Conservation (phyloP, 92 coral and sea anemone genomes). For the Montipora capitata region DNA sequence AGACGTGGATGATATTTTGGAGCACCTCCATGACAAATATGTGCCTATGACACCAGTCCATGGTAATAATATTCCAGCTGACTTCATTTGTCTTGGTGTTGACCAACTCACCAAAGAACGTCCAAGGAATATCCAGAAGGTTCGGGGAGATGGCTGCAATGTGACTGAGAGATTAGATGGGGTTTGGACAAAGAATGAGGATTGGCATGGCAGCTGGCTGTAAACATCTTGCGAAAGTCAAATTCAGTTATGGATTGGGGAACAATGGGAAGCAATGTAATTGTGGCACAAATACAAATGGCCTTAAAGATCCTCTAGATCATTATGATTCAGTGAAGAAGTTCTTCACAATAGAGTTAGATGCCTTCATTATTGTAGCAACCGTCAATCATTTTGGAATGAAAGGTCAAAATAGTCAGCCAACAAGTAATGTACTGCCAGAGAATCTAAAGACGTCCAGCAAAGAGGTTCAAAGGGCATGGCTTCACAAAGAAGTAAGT, state of each 20-base stretch:
- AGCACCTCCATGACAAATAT: conserved; percentile 57
- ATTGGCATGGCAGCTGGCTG: conserved; percentile 76
- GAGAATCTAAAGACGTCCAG: conserved; percentile 10
- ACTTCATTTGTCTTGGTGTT: conserved; percentile 66
- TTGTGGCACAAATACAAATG: conserved; percentile 54
- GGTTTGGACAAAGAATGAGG: conserved; percentile 80
- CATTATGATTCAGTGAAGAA: conserved; percentile 40
- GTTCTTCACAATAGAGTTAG: conserved; percentile 38
- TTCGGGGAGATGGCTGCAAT: conserved; percentile 61
- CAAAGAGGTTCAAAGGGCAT: conserved; percentile 18
- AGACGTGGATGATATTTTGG: conserved; percentile 53
- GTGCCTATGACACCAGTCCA: conserved; percentile 52
- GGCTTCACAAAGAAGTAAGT: conserved; percentile 53
- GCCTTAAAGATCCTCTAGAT: conserved; percentile 24
- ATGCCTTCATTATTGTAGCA: conserved; percentile 23
- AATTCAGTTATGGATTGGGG: conserved; percentile 66
- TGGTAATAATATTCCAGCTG: conserved; percentile 54
- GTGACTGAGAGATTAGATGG: conserved; percentile 40
- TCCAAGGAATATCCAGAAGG: conserved; percentile 74
- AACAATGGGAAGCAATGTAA: conserved; percentile 34
- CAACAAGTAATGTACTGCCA: neutral
- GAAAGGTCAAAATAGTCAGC: neutral
- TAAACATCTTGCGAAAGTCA: conserved; percentile 31
- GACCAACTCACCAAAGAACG: conserved; percentile 80
- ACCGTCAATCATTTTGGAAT: too few species aligned